A percentile compares a stretch with the other conserved stretches of the same genome.
phyloP scores from a whole-genome alignment of 2,113 vertebrate species.

The Catharus bicknelli region DNA sequence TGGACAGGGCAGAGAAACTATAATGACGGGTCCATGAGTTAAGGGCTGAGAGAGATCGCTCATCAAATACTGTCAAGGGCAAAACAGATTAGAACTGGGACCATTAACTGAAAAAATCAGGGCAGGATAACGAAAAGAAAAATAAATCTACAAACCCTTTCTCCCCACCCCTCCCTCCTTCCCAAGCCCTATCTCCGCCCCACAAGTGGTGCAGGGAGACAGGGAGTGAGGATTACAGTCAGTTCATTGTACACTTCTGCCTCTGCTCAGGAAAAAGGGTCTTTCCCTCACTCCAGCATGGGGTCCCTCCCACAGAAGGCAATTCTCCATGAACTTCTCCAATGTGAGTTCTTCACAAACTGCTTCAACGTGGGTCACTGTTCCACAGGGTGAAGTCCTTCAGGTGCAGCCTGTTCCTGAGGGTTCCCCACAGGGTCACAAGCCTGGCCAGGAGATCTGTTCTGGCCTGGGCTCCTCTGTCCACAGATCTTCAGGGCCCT shows the following conservation, averaged over 20 bases:
- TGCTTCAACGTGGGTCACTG: rapidly evolving
- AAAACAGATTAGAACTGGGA: background rate
- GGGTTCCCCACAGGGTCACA: background rate
- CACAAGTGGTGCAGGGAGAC: rapidly evolving
- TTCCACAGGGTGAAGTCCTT: background rate
- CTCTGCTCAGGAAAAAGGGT: background rate
- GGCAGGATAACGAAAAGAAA: background rate
- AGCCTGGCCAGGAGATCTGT: background rate
- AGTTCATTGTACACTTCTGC: background rate
- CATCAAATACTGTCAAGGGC: background rate
- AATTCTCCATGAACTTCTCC: background rate
- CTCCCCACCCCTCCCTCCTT: background rate
- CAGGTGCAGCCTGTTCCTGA: background rate
- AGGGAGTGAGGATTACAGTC: background rate
- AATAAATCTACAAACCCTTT: background rate
- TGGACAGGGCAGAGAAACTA: background rate
- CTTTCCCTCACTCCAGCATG: background rate
- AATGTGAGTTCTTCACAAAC: background rate
- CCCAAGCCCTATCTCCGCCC: background rate
- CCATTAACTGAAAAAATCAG: background rate
- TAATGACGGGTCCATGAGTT: background rate
- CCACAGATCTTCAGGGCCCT: background rate
- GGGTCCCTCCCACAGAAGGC: background rate
- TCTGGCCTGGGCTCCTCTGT: background rate
- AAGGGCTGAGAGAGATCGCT: background rate